These are phyloP conservation scores for Erpetoichthys calabaricus DNA, from an alignment of 2,797 vertebrate species.

Conservation along the genomic window DNA sequence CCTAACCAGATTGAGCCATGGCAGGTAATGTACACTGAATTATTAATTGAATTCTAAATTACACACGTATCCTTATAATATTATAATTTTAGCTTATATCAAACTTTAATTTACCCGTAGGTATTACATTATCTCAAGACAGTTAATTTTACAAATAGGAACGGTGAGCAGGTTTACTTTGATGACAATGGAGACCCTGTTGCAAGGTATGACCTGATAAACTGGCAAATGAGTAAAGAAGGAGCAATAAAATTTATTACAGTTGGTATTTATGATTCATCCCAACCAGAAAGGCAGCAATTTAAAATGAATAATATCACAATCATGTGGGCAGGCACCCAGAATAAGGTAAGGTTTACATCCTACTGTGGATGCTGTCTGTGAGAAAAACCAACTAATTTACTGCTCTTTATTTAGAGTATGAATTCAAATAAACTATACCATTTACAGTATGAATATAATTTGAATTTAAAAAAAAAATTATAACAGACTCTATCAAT, in stretches of 20 bases:
- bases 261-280: slow-evolving; percentile 1
- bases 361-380: too few relatives aligned
- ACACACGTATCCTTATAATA: background rate
- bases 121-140: background rate
- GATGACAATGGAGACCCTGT: slow-evolving; percentile 1
- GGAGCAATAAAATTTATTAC: background rate
- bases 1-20: background rate
- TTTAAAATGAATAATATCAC: slow-evolving; percentile 3
- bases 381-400: too few relatives aligned
- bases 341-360: background rate
- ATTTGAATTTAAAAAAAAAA: background rate
- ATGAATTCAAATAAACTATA: background rate
- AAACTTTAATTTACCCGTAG: background rate
- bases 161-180: background rate
- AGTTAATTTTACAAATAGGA: slow-evolving; percentile 3
- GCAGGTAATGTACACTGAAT: background rate
- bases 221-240: slow-evolving; percentile 1
- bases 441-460: background rate
- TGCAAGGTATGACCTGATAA: slow-evolving; percentile 1
- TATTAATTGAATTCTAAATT: background rate
- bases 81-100: background rate
- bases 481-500: background rate
- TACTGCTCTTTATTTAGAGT: too few relatives aligned
- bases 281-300: background rate
- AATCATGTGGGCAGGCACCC: background rate